Evolutionary conservation across 1,140 invertebrate genomes (phyloP).

Genomic region (Pseudomyrmex cubaensis): DNA sequence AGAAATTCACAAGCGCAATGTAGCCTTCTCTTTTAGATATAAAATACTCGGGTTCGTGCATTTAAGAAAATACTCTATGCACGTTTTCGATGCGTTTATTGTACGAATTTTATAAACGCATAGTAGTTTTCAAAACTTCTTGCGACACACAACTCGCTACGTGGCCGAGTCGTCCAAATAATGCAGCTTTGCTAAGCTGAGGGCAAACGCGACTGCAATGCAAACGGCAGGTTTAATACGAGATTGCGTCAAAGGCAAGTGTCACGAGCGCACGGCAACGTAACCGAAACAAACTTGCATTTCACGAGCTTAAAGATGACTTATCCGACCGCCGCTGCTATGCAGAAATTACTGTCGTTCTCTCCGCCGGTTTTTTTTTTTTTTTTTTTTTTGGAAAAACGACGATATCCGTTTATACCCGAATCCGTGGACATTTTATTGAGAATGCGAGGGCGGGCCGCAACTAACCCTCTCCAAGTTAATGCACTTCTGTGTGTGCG

Average conservation of each 20-base stretch:
- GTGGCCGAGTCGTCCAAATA: conserved; percentile 19
- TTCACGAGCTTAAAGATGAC: conserved; percentile 49
- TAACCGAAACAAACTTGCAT: conserved; percentile 45
- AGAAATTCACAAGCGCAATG: not conserved
- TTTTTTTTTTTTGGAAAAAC: conserved; percentile 39
- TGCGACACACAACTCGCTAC: not conserved
- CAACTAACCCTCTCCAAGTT: not conserved
- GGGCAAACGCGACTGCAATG: conserved; percentile 27
- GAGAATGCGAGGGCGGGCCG: not conserved
- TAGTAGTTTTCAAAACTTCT: not conserved
- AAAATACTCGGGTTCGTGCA: not conserved
- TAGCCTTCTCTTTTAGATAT: not conserved
- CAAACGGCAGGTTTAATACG: conserved; percentile 47
- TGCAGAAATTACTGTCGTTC: conserved; percentile 41
- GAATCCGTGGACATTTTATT: conserved; percentile 27
- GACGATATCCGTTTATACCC: conserved; percentile 15
- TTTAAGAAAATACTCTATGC: conserved; percentile 13
- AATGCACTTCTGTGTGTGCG: not conserved
- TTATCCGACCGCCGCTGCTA: conserved; percentile 31
- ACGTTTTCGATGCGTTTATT: not conserved
- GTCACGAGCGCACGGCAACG: conserved; percentile 22
- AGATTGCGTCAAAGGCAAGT: conserved; percentile 49
- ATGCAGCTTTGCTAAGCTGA: conserved; percentile 17
- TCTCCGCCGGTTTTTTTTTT: too few species aligned
- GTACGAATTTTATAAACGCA: not conserved